Conservation (phyloP, 2,113 vertebrate species). For the Bujurquina vittata region DNA sequence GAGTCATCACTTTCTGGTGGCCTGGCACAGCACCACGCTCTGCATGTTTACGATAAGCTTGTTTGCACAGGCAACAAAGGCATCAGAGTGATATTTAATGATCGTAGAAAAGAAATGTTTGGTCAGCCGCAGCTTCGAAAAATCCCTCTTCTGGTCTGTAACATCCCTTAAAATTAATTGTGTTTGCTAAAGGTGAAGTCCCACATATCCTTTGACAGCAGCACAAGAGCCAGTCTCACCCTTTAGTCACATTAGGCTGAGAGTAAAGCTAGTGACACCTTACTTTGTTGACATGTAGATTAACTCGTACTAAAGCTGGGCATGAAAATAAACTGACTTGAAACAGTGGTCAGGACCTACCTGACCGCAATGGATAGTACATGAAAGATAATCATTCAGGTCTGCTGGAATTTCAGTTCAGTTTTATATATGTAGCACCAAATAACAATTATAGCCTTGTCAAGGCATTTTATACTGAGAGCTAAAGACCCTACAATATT, state of each 20-base stretch:
- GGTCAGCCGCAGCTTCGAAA: constrained; percentile 24
- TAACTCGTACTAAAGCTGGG: constrained; percentile 10
- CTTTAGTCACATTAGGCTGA: constrained; percentile 20
- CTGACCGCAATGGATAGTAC: background rate
- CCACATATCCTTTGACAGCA: constrained; percentile 28
- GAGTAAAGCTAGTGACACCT: constrained; percentile 40
- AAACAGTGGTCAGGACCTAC: constrained; percentile 24
- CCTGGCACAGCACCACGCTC: background rate
- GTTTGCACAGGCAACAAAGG: constrained; percentile 62
- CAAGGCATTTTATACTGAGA: background rate
- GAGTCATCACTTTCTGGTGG: constrained; percentile 48
- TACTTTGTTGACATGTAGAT: constrained; percentile 53
- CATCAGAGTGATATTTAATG: constrained; percentile 41
- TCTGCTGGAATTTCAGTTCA: background rate
- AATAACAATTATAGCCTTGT: background rate
- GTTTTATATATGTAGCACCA: background rate
- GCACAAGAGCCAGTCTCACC: constrained; percentile 11
- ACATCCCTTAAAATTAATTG: constrained; percentile 37
- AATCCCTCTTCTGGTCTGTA: constrained; percentile 16
- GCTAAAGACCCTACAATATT: background rate
- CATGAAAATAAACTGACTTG: constrained; percentile 24
- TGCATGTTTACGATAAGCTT: constrained; percentile 56
- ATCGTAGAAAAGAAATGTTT: constrained; percentile 47
- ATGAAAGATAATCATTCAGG: background rate
- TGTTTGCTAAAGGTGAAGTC: constrained; percentile 70